Evolutionary conservation across 2,797 vertebrate species (phyloP).

Genomic region (Hemibagrus guttatus): DNA sequence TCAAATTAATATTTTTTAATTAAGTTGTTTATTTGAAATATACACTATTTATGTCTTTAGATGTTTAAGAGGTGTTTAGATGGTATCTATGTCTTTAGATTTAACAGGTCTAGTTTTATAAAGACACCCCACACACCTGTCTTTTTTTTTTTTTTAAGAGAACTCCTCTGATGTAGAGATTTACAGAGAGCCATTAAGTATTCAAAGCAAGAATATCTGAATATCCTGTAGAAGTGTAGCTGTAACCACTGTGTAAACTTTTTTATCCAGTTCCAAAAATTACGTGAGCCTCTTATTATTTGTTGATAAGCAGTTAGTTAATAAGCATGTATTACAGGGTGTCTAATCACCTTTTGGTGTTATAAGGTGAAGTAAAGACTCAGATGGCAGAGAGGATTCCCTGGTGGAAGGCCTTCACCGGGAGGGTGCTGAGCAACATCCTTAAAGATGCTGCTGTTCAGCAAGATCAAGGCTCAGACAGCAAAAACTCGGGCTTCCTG

Average conservation of each 20-base stretch:
- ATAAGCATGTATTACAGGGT: neutral
- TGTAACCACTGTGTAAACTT: neutral
- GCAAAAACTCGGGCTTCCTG: slow-evolving; percentile 57
- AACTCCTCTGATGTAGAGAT: neutral
- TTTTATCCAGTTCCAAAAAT: neutral
- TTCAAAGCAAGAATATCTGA: neutral
- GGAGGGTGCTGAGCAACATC: slow-evolving; percentile 69
- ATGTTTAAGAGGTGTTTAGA: neutral
- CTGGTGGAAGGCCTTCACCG: slow-evolving; percentile 81
- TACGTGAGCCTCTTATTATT: neutral
- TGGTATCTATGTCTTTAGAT: too few relatives aligned
- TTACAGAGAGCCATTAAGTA: neutral
- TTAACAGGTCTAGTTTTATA: neutral
- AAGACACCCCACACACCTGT: neutral
- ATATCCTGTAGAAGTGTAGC: neutral
- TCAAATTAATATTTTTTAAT: neutral
- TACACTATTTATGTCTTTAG: neutral
- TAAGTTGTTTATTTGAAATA: neutral
- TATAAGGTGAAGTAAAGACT: slow-evolving; percentile 1
- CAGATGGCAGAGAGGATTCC: slow-evolving; percentile 66
- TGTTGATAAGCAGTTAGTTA: neutral
- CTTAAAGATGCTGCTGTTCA: slow-evolving; percentile 62
- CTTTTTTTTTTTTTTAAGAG: neutral
- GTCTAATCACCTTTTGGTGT: neutral
- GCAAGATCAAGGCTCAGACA: slow-evolving; percentile 64